Evolutionary conservation across 1,140 invertebrate species (phyloP).

Genomic region (Drosophila pandora): DNA sequence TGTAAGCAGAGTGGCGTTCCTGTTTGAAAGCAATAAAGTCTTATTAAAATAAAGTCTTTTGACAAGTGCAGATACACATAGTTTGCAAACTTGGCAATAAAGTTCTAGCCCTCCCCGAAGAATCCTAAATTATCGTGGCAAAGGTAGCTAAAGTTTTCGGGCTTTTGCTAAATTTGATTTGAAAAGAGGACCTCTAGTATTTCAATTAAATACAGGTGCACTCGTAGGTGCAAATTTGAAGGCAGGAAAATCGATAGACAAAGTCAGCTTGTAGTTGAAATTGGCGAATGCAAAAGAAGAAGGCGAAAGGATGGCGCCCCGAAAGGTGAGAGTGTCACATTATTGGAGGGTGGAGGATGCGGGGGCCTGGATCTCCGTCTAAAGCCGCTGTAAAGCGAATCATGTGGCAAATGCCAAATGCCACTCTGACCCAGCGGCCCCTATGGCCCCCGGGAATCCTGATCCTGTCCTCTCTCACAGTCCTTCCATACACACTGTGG

Average conservation of each 20-base stretch:
- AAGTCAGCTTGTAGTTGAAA: constrained; percentile 1
- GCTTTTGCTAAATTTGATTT: constrained; percentile 70
- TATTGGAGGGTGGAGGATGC: not conserved
- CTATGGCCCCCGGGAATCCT: not conserved
- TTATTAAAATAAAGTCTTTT: constrained; percentile 1
- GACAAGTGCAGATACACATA: not conserved
- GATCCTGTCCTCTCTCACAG: not conserved
- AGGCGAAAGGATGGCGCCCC: constrained; percentile 23
- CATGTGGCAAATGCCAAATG: constrained; percentile 70
- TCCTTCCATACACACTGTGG: constrained; percentile 33
- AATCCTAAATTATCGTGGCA: not conserved
- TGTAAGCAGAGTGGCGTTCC: not conserved
- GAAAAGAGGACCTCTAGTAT: constrained; percentile 43
- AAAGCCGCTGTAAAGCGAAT: constrained; percentile 34
- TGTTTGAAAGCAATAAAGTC: not conserved
- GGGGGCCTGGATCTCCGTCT: not conserved
- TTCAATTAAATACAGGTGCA: constrained; percentile 55
- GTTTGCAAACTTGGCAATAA: not conserved
- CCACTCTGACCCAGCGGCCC: constrained; percentile 41
- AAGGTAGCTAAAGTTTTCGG: constrained; percentile 12
- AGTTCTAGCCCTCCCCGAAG: not conserved
- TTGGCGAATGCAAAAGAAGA: constrained; percentile 51
- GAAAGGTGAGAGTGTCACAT: constrained; percentile 40
- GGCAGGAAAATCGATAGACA: constrained; percentile 66
- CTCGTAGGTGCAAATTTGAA: constrained; percentile 26